Evolutionary conservation across 2,888 invertebrate species (phyloP).

Genomic region (Dicranocentrus wangi): DNA sequence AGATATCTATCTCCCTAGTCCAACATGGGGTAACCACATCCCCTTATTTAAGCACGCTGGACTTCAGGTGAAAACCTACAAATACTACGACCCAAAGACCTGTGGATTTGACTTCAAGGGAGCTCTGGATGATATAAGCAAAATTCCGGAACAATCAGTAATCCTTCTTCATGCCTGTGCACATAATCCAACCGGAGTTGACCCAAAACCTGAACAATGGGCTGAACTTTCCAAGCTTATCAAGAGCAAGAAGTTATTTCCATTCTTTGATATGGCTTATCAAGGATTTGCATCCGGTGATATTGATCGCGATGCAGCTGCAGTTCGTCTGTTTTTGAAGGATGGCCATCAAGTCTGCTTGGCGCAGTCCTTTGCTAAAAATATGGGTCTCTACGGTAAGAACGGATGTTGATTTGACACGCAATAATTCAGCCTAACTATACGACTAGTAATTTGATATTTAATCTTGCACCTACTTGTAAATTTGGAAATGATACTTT

Average conservation of each 20-base stretch:
- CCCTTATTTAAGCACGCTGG: conserved; percentile 94
- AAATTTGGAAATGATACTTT: no score
- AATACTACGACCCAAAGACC: conserved; percentile 91
- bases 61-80: conserved; percentile 89
- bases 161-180: conserved; percentile 97
- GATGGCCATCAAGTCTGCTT: conserved; percentile 91
- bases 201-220: conserved; percentile 86
- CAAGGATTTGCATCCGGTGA: conserved; percentile 96
- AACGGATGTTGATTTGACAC: no score
- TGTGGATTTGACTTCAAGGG: conserved; percentile 95
- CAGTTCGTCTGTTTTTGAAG: conserved; percentile 88
- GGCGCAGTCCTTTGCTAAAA: conserved; percentile 97
- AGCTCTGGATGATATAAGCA: conserved; percentile 92
- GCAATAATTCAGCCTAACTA: no score
- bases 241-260: conserved; percentile 86
- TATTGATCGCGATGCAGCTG: conserved; percentile 89
- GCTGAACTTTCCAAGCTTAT: conserved; percentile 87
- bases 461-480: no score
- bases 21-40: conserved; percentile 98
- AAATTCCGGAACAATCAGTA: conserved; percentile 92
- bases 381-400: conserved; percentile 89
- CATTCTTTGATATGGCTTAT: conserved; percentile 99
- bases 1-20: conserved; percentile 90
- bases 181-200: conserved; percentile 98
- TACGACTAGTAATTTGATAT: no score